phyloP scores from a whole-genome alignment of 2,888 invertebrate genomes.

The Drosophila greeni region DNA sequence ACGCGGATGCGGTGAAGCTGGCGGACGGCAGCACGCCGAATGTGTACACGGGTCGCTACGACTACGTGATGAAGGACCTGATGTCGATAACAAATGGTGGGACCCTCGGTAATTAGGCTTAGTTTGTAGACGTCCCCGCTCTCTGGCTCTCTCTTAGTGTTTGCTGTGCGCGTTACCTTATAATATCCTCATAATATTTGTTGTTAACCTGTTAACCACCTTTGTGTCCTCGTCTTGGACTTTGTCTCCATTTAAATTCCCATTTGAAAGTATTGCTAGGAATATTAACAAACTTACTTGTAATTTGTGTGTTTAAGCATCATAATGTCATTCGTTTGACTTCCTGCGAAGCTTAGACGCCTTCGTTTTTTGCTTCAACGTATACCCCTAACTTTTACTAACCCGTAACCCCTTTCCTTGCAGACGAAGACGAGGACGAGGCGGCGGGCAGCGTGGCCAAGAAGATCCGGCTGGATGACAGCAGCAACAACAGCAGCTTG shows the following conservation, averaged over 20 bases:
- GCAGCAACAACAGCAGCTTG: slow-evolving; percentile 54
- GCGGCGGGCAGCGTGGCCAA: slow-evolving; percentile 61
- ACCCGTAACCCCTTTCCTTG: neutral
- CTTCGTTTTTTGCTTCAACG: neutral
- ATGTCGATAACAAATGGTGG: slow-evolving; percentile 78
- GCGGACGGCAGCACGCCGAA: slow-evolving; percentile 67
- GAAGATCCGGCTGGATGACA: slow-evolving; percentile 70
- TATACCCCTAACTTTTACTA: neutral
- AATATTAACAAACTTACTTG: neutral
- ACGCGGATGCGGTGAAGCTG: slow-evolving; percentile 76
- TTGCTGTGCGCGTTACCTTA: neutral
- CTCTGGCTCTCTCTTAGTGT: neutral
- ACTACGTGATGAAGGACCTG: slow-evolving; percentile 78
- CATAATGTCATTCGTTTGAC: neutral
- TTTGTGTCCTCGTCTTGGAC: neutral
- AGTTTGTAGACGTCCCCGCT: slow-evolving; percentile 41
- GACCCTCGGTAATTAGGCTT: slow-evolving; percentile 71
- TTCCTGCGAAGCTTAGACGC: neutral
- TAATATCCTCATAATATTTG: too few relatives aligned
- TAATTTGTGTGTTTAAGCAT: neutral
- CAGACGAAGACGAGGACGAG: slow-evolving; percentile 72
- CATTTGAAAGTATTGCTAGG: neutral
- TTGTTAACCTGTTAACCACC: neutral
- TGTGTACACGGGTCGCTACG: slow-evolving; percentile 76
- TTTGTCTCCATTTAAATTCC: neutral